phyloP scores from a whole-genome alignment of 2,113 vertebrate genomes.

The Zootoca vivipara region DNA sequence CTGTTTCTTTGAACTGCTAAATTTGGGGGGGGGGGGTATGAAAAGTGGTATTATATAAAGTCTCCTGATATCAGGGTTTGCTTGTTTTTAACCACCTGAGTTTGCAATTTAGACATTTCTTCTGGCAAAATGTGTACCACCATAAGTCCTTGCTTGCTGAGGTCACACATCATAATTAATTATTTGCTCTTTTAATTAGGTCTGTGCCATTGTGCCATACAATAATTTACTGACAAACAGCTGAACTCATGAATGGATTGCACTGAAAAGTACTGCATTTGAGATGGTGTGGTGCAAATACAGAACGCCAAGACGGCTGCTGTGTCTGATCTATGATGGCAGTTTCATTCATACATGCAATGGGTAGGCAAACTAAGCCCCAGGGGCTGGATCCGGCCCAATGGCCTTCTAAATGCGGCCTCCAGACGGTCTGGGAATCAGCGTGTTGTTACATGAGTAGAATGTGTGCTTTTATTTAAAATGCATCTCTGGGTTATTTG shows the following conservation, averaged over 20 bases:
- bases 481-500: no score
- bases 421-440: no score
- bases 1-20: not conserved
- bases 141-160: not conserved
- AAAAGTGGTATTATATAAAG: not conserved
- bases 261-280: not conserved
- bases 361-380: no score
- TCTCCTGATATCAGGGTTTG: not conserved
- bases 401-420: no score
- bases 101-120: not conserved
- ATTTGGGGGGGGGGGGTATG: fast-evolving
- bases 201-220: not conserved
- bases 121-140: not conserved
- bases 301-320: not conserved
- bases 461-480: no score
- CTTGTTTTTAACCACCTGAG: not conserved
- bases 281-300: not conserved
- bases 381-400: no score
- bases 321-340: not conserved
- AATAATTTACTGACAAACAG: not conserved
- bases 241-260: not conserved
- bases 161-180: not conserved
- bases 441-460: no score
- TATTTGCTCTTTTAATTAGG: not conserved
- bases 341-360: no score